Percentiles rank a stretch among this genome's conserved stretches.
Conservation (phyloP, 1,140 invertebrate genomes). For the Microvelia longipes region DNA sequence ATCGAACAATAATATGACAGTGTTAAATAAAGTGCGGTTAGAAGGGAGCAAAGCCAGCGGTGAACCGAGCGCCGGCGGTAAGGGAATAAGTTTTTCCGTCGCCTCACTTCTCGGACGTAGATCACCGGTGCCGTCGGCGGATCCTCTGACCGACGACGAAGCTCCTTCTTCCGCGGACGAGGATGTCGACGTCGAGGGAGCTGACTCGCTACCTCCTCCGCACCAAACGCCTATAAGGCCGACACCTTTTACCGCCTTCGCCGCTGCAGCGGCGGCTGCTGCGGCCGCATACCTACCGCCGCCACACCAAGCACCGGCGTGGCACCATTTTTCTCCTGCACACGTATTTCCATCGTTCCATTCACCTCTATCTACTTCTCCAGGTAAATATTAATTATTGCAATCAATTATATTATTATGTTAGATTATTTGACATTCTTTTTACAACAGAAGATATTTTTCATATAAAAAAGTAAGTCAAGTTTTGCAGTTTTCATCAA, state of each 20-base stretch:
- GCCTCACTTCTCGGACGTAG: slow-evolving; percentile 31
- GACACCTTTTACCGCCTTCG: slow-evolving; percentile 25
- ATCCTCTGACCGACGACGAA: neutral
- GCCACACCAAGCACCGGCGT: slow-evolving; percentile 14
- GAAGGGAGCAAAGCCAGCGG: slow-evolving; percentile 15
- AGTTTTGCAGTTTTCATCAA: too few relatives aligned
- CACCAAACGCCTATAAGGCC: slow-evolving; percentile 23
- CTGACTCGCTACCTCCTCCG: slow-evolving; percentile 9
- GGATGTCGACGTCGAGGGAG: slow-evolving; percentile 15
- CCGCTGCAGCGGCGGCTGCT: slow-evolving; percentile 19
- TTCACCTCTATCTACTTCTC: slow-evolving; percentile 20
- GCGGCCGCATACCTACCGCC: slow-evolving; percentile 22
- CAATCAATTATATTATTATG: too few relatives aligned
- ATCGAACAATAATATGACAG: slow-evolving; percentile 11
- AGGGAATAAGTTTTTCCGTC: slow-evolving; percentile 35
- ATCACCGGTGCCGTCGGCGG: slow-evolving; percentile 3
- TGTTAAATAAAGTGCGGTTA: slow-evolving; percentile 7
- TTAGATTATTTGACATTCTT: too few relatives aligned
- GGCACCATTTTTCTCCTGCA: slow-evolving; percentile 19
- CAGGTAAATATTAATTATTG: slow-evolving; percentile 17
- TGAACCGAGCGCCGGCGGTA: slow-evolving; percentile 21
- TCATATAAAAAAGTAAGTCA: too few relatives aligned
- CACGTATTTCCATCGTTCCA: slow-evolving; percentile 23
- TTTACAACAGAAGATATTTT: too few relatives aligned
- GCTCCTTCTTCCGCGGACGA: slow-evolving; percentile 8